These are phyloP conservation scores for Luperina nickerlii DNA, from an alignment of 2,888 invertebrate species.

Conservation along the genomic window DNA sequence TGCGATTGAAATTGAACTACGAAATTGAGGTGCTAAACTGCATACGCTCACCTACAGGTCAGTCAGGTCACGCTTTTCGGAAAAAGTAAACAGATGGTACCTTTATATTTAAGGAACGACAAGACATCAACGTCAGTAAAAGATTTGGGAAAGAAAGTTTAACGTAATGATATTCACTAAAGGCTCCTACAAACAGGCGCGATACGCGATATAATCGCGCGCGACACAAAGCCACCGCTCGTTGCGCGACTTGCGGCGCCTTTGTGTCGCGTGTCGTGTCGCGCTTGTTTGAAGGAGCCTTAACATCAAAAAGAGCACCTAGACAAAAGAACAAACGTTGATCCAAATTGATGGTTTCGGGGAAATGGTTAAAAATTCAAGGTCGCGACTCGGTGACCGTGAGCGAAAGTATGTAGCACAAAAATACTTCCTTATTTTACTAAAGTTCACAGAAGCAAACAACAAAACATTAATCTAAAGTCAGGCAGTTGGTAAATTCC, in stretches of 20 bases:
- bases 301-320: too few species aligned
- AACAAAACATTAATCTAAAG: too few species aligned
- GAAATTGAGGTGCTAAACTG: neutral
- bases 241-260: too few species aligned
- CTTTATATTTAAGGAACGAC: neutral
- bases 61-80: neutral
- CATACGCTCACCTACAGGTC: neutral
- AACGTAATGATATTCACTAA: neutral
- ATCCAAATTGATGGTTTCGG: constrained; percentile 18
- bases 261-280: too few species aligned
- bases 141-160: too few species aligned
- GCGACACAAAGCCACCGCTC: too few species aligned
- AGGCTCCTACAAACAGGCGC: too few species aligned
- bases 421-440: constrained; percentile 25
- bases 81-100: neutral
- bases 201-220: too few species aligned
- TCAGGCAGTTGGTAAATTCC: neutral
- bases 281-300: too few species aligned
- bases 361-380: constrained; percentile 33
- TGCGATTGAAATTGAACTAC: neutral
- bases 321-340: neutral
- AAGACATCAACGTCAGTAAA: neutral
- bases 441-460: neutral
- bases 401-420: constrained; percentile 1
- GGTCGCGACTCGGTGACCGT: constrained; percentile 26